phyloP scores from a whole-genome alignment of 2,113 vertebrate species.

The Plecturocebus donacophilus region DNA sequence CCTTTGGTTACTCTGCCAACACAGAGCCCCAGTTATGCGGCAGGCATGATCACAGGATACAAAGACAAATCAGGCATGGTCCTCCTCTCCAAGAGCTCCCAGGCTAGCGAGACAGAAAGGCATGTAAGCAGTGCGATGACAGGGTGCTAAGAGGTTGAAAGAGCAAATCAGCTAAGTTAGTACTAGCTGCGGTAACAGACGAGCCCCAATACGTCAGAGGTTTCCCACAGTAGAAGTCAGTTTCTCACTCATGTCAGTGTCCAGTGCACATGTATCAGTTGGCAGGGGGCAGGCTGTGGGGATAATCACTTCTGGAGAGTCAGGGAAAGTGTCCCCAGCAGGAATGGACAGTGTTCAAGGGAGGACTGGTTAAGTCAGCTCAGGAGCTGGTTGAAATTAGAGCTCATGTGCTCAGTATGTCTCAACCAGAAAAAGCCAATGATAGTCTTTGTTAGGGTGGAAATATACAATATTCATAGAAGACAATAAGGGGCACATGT shows the following conservation, averaged over 20 bases:
- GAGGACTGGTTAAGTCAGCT: background rate
- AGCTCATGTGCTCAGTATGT: background rate
- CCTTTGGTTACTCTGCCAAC: background rate
- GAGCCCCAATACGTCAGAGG: background rate
- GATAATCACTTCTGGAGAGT: too few relatives aligned
- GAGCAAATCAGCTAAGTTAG: background rate
- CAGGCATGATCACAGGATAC: background rate
- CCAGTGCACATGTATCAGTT: background rate
- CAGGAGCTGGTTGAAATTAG: background rate
- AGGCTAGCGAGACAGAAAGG: background rate
- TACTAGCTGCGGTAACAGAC: background rate
- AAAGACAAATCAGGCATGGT: background rate
- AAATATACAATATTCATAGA: background rate
- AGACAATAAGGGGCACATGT: rapidly evolving
- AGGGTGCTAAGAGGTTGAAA: rapidly evolving
- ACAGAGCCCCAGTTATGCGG: background rate
- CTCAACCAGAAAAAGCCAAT: background rate
- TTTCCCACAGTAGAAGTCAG: background rate
- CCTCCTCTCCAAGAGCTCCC: background rate
- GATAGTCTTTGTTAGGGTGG: background rate
- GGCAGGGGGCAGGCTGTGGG: background rate
- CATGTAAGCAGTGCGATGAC: rapidly evolving
- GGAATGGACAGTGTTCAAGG: background rate
- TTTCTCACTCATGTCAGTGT: rapidly evolving
- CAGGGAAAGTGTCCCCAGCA: background rate